phyloP scores from a whole-genome alignment of 2,113 vertebrate species.

The Apteryx owenii region DNA sequence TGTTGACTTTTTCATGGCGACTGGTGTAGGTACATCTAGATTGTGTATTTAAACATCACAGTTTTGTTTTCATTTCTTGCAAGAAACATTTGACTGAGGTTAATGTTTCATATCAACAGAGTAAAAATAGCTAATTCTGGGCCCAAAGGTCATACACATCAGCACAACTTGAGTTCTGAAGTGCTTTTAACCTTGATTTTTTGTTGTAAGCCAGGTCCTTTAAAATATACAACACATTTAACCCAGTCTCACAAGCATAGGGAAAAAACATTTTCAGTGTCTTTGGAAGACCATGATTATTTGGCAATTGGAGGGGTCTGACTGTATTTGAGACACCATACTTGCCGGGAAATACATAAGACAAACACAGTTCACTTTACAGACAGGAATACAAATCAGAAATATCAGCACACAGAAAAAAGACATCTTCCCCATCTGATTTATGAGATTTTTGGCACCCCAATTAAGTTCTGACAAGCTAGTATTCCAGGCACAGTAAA shows the following conservation, averaged over 20 bases:
- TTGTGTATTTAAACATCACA: constrained; percentile 69
- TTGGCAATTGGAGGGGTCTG: background rate
- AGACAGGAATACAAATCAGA: constrained; percentile 80
- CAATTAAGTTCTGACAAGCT: constrained; percentile 77
- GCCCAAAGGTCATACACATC: constrained; percentile 72
- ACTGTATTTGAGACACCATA: background rate
- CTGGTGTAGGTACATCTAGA: constrained; percentile 59
- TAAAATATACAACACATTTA: constrained; percentile 65
- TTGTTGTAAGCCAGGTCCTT: constrained; percentile 58
- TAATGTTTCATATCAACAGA: constrained; percentile 73
- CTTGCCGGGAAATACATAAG: constrained; percentile 42
- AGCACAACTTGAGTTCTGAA: constrained; percentile 72
- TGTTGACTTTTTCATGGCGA: constrained; percentile 64
- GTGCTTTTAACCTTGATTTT: constrained; percentile 74
- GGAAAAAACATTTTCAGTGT: background rate
- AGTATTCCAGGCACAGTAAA: constrained; percentile 85
- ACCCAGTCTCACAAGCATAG: background rate
- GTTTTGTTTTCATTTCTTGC: constrained; percentile 70
- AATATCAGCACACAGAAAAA: constrained; percentile 74
- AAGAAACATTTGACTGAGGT: constrained; percentile 68
- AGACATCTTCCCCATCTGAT: constrained; percentile 79
- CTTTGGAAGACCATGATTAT: constrained; percentile 8
- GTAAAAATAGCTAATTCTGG: constrained; percentile 72
- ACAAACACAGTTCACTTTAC: constrained; percentile 65
- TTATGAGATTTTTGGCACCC: constrained; percentile 83